Base-by-base conservation (phyloP, 2,888 invertebrate genomes). In the Scaptodrosophila latifasciaeformis region DNA sequence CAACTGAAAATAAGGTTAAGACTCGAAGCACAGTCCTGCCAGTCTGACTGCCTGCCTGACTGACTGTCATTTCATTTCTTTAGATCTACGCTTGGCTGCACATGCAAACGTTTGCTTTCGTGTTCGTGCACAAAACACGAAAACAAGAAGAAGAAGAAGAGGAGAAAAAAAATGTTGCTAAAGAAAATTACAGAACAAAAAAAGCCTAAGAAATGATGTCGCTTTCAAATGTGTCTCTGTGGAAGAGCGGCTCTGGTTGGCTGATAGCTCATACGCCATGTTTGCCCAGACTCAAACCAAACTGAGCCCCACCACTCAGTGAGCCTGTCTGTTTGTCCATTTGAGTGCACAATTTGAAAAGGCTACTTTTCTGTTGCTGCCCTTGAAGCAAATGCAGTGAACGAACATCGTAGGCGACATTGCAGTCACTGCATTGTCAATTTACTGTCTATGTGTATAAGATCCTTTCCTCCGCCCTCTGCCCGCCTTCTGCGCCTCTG, bases 301-400 rank as follows among this genome's bases (percentile, higher is more conserved):
- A 12, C 21, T 42, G 19, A 10, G 31, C 31, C 12, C 31, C 31
- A 12, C 5, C 35, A 2, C 24, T 24, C 24, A 24, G 24, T 30
- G n/a, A 45, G 19, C n/a, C 53, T 27, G 12, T 12, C 17, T 35
- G 35, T 65, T 54, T 61, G 71, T 70, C 78, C 78, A 74, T 74
- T 74, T 77, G 68, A 75, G 80, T 80, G 75, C 75, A 70, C 75
- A 74, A 59, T 70, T 80, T 77, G 60, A 80, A 79, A 80, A 67
- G 79, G 78, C 75, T 80, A 80, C 77, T 80, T 35, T 48, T n/a
- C 29, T n/a, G 29, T 10, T 10, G 54, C 44, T 65, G 54, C 48
- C 70, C 77, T 67, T 37, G 37, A 37, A 17, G 37, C 37, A 37
- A 37, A 13, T 37, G 37, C 37, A 37, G 42, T 19, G 54, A n/a